Base-by-base conservation (phyloP, 2,113 vertebrate genomes). In the Heterotilapia buettikoferi region DNA sequence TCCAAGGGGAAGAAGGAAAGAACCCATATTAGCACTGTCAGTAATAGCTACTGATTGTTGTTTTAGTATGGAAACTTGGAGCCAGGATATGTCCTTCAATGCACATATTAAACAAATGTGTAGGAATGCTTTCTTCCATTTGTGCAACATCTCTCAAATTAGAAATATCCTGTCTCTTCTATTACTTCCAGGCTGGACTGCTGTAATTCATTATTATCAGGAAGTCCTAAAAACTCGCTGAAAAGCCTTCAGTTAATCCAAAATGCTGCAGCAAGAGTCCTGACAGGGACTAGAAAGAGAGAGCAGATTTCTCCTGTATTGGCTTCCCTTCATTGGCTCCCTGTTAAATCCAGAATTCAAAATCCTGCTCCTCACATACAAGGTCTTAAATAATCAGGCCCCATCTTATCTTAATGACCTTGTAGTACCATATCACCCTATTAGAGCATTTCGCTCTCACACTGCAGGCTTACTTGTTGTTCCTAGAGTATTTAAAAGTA, bases 1-100 rank as follows among this genome's bases (percentile, higher is more conserved):
- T 56, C 2, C 21, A 56, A 6, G 5, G n/a, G n/a, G 53, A 2
- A 2, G 16, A 36, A 18, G 59, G 9, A 36, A 63, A 12, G 31
- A 63, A 38, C 18, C 29, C 61, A 66, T 66, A 68, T 68, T 0
- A 68, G 33, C 63, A 21, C 19, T 21, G 6, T 38, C 63, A 38
- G 11, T 40, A 21, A 8, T 13, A 38, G 19, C 4, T 3, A 68
- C 31, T 40, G 63, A 0, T 0, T 40, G 24, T 40, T n/a, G 11
- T 68, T 33, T 33, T 19, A 63, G 16, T 19, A 19, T 33, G 5
- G 29, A 61, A 61, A 18, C 29, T 0, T 61, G 57, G 29, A 63
- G 29, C 1, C 29, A 33, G 16, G 59, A 19, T 0, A 63, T 61
- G 29, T 0, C 29, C 29, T 61, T 61, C 29, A 61, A 19, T 0